A percentile compares a stretch with the other conserved stretches of the same genome.
Evolutionary conservation across 2,888 invertebrate genomes (phyloP).

Genomic region (Tryphoninae sp.): DNA sequence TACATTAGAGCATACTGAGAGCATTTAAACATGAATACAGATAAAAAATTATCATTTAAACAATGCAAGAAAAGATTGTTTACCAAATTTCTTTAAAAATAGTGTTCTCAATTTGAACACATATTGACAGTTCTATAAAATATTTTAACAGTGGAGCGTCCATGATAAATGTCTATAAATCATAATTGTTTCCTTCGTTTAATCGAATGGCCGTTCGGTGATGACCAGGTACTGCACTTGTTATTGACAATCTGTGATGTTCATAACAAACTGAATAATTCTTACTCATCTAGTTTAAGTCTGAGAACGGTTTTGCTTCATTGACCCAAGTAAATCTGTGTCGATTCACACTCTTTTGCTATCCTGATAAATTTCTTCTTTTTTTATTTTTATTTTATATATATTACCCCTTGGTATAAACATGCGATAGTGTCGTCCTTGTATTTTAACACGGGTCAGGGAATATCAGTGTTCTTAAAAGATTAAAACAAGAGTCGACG

Average conservation of each 20-base stretch:
- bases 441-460: slow-evolving; percentile 52
- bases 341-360: background rate
- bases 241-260: slow-evolving; percentile 65
- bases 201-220: slow-evolving; percentile 65
- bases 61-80: too few species aligned
- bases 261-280: slow-evolving; percentile 50
- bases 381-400: slow-evolving; percentile 1
- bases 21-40: background rate
- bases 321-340: background rate
- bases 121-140: too few species aligned
- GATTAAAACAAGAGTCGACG: slow-evolving; percentile 45
- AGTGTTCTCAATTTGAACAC: too few species aligned
- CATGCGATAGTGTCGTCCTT: slow-evolving; percentile 41
- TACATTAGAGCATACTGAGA: background rate
- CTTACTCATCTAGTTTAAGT: slow-evolving; percentile 79
- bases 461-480: slow-evolving; percentile 58
- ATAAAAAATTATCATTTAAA: background rate
- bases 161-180: too few species aligned
- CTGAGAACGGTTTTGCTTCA: slow-evolving; percentile 70
- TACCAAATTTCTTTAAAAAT: too few species aligned
- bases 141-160: too few species aligned
- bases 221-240: slow-evolving; percentile 74
- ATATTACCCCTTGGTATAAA: slow-evolving; percentile 25
- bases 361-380: background rate
- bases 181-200: slow-evolving; percentile 2